Percentiles rank a stretch among this genome's conserved stretches.
These are phyloP conservation scores for Centruroides sculpturatus DNA, from an alignment of 1,140 invertebrate species.

Conservation along the genomic window DNA sequence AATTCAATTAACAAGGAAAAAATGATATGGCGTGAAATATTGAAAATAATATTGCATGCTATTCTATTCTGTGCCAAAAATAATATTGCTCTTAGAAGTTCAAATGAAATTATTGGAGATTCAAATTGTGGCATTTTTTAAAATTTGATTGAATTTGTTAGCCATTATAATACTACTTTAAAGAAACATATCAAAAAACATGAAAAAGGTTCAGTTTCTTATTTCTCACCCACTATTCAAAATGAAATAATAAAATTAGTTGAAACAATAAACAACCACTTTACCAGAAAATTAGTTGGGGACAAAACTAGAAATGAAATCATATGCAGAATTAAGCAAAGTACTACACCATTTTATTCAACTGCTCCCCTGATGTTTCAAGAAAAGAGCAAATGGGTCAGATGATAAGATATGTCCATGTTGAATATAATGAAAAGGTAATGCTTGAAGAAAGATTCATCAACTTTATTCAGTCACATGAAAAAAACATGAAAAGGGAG, in stretches of 20 bases:
- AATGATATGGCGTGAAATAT: not conserved
- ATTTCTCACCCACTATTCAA: conserved; percentile 10
- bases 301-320: conserved; percentile 3
- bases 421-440: not conserved
- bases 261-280: too few species aligned
- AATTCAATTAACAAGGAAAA: not conserved
- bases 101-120: conserved; percentile 3
- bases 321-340: not conserved
- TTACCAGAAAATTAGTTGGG: not conserved
- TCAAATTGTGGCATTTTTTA: not conserved
- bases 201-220: not conserved
- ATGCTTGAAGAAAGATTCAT: not conserved
- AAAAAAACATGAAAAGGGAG: conserved; percentile 7
- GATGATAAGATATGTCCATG: conserved; percentile 11
- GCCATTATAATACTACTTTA: conserved; percentile 1
- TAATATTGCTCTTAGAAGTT: not conserved
- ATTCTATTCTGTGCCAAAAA: not conserved
- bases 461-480: conserved; percentile 3
- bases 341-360: not conserved
- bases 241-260: conserved; percentile 11
- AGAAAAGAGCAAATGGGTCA: conserved; percentile 14
- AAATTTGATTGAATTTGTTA: not conserved
- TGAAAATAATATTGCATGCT: too few species aligned
- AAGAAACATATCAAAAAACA: not conserved
- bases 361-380: conserved; percentile 4